Base-by-base conservation (phyloP, 2,113 vertebrate genomes). In the Struthio camelus region DNA sequence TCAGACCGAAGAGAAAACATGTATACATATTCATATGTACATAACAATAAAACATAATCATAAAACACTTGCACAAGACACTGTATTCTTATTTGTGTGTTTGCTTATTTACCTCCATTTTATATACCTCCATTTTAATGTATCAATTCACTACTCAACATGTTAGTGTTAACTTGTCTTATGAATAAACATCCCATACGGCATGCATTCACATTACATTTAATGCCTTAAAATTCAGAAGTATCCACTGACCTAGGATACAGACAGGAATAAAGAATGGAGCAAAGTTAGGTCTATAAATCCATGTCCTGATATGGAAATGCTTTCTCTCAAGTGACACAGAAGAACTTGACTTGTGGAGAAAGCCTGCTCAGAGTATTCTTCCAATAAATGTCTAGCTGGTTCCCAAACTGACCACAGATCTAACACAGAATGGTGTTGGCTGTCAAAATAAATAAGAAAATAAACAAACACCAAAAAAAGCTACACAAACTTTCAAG, bases 261-360 rank as follows among this genome's bases (percentile, higher is more conserved):
- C 24, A 62, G 40, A 91, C 93, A 82, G 50, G 0, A 82, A 51
- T 46, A 44, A 28, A 79, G 36, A 17, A 46, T 46, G 27, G 18
- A 66, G 28, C 15, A 72, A 84, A 93, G 66, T 44, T 36, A 38
- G 19, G 40, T 71, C 42, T 71, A 71, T 28, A 71, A 58, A 71
- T 70, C 36, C 36, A 28, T n/a, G 15, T 17, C 34, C 81, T 66
- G 14, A 66, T 44, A 28, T 0, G 0, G n/a, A n/a, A n/a, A n/a
- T n/a, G n/a, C 27, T 72, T 72, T 65, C 58, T 80, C 27, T 64
- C 75, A 69, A 69, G 69, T 18, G 83, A 65, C 20, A 67, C 19
- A 72, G 34, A 51, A 80, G 69, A 30, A 11, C 11, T 71, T 88
- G 44, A 79, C 24, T 36, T 44, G 19, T 18, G 1, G 20, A 8